Evolutionary conservation across 2,888 invertebrate species (phyloP).

Genomic region (Tineola bisselliella): DNA sequence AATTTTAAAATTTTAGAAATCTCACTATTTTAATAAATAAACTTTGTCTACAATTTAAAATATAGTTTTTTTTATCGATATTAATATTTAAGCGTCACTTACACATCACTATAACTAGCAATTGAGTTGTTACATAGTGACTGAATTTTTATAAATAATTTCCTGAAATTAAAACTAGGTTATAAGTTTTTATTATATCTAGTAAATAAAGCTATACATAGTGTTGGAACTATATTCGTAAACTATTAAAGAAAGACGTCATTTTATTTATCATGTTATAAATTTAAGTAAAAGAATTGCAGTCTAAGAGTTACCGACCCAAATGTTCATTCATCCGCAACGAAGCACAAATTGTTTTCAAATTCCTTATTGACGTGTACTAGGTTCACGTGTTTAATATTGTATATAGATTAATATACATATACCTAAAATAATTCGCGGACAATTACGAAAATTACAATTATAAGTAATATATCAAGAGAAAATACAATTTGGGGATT

Average conservation of each 20-base stretch:
- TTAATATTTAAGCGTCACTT: not conserved
- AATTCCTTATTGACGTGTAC: constrained; percentile 4
- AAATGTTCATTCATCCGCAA: not conserved
- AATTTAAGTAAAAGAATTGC: not conserved
- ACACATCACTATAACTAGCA: not conserved
- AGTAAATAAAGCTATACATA: not conserved
- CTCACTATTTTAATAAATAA: too few species aligned
- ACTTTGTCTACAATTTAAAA: not conserved
- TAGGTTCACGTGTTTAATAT: not conserved
- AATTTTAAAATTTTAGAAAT: too few species aligned
- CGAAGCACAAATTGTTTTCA: not conserved
- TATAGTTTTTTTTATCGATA: not conserved
- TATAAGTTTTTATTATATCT: not conserved
- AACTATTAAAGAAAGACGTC: too few species aligned
- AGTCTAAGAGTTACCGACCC: not conserved
- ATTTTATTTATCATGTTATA: too few species aligned
- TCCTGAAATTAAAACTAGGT: not conserved
- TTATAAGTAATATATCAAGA: too few species aligned
- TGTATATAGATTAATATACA: too few species aligned
- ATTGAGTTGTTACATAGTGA: not conserved
- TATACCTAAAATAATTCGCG: too few species aligned
- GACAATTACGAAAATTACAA: too few species aligned
- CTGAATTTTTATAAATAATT: not conserved
- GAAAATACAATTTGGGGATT: too few species aligned
- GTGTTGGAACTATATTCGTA: too few species aligned